A percentile compares a stretch with the other conserved stretches of the same genome.
phyloP scores from a whole-genome alignment of 2,888 invertebrate genomes.

The Thymelicus lineola region DNA sequence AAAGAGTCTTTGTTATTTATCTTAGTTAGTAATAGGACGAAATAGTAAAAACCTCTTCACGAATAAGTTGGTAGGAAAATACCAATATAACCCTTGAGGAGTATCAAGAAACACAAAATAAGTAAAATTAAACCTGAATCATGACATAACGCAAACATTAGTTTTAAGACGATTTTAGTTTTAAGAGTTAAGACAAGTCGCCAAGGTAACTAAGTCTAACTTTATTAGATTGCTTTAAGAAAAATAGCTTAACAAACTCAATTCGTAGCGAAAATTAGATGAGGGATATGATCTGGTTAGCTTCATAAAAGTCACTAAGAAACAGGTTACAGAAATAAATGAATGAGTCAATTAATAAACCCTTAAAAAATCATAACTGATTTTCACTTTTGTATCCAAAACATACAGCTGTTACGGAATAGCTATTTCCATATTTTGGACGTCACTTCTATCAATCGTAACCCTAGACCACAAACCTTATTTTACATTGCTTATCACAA shows the following conservation, averaged over 20 bases:
- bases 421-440: background rate
- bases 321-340: background rate
- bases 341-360: background rate
- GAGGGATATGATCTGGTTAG: conserved; percentile 17
- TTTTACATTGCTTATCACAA: too few relatives aligned
- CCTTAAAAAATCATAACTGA: background rate
- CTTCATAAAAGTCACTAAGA: conserved; percentile 2
- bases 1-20: too few relatives aligned
- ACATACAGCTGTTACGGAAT: background rate
- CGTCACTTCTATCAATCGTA: background rate
- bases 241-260: conserved; percentile 29
- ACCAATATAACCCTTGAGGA: conserved; percentile 4
- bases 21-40: too few relatives aligned
- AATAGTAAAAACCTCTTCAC: too few relatives aligned
- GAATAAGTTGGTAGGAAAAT: background rate
- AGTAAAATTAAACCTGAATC: conserved; percentile 12
- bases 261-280: conserved; percentile 21
- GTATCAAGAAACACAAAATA: conserved; percentile 6
- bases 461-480: too few relatives aligned
- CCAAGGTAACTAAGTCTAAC: conserved; percentile 17
- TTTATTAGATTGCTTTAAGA: conserved; percentile 32
- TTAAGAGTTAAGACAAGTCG: conserved; percentile 26
- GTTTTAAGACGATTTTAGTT: too few relatives aligned
- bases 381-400: background rate
- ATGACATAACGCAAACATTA: conserved; percentile 29